These are phyloP conservation scores for Liopterus haemorrhoidalis DNA, from an alignment of 2,888 invertebrate species.

Conservation along the genomic window DNA sequence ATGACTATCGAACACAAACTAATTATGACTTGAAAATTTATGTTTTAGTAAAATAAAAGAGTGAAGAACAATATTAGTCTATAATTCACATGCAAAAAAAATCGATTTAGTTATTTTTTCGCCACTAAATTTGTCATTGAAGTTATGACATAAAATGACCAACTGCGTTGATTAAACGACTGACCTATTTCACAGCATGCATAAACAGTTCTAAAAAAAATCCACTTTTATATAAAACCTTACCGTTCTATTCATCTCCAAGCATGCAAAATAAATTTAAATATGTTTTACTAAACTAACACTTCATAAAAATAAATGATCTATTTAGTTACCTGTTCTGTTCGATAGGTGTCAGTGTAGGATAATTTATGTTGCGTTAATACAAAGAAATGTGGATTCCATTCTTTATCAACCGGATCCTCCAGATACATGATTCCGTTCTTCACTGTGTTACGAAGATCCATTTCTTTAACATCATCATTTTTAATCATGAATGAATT, in stretches of 20 bases:
- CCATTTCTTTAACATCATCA: slow-evolving; percentile 66
- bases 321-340: slow-evolving; percentile 38
- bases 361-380: slow-evolving; percentile 81
- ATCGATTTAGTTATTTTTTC: too few species aligned
- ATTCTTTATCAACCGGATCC: slow-evolving; percentile 82
- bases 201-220: too few species aligned
- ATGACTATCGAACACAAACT: too few species aligned
- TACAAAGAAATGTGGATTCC: slow-evolving; percentile 92
- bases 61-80: too few species aligned
- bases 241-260: slow-evolving; percentile 43
- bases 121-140: too few species aligned
- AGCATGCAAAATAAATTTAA: slow-evolving; percentile 37
- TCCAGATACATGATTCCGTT: slow-evolving; percentile 86
- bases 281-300: background rate
- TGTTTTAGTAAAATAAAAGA: too few species aligned
- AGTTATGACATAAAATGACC: too few species aligned
- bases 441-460: slow-evolving; percentile 75
- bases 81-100: too few species aligned
- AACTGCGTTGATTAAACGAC: too few species aligned
- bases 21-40: too few species aligned
- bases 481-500: slow-evolving; percentile 53
- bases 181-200: too few species aligned
- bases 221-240: too few species aligned
- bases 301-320: background rate
- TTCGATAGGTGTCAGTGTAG: slow-evolving; percentile 67